These are phyloP conservation scores for Lasioglossum figueresi DNA, from an alignment of 2,888 invertebrate genomes.

Conservation along the genomic window DNA sequence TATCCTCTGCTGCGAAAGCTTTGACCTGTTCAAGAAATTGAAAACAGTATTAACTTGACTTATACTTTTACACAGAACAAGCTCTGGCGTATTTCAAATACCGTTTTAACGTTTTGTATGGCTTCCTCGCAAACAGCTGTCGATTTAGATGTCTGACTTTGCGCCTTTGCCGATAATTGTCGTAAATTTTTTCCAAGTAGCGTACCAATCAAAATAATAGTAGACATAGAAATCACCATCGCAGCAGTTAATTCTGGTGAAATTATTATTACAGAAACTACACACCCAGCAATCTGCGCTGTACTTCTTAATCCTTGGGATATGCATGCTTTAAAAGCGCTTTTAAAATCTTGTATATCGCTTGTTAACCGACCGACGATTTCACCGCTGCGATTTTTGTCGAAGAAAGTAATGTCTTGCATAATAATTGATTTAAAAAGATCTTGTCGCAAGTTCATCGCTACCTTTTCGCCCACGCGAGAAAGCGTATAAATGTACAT, in stretches of 20 bases:
- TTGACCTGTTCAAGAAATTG: conserved; percentile 82
- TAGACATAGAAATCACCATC: conserved; percentile 93
- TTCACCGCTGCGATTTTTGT: conserved; percentile 95
- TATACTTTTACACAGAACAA: background rate
- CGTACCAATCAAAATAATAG: conserved; percentile 93
- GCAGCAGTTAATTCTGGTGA: conserved; percentile 95
- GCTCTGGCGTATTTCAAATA: conserved; percentile 79
- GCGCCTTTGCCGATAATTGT: conserved; percentile 91
- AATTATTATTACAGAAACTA: conserved; percentile 92
- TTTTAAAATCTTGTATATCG: conserved; percentile 98
- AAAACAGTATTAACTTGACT: background rate
- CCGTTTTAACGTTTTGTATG: conserved; percentile 96
- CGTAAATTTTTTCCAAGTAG: conserved; percentile 92
- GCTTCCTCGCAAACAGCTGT: conserved; percentile 97
- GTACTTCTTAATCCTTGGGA: conserved; percentile 95
- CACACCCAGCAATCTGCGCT: conserved; percentile 94
- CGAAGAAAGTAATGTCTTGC: conserved; percentile 96
- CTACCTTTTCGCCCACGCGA: conserved; percentile 94
- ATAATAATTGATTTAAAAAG: conserved; percentile 92
- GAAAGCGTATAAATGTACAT: conserved; percentile 94
- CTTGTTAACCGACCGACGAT: conserved; percentile 95
- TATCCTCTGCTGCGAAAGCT: conserved; percentile 96
- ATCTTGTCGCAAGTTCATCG: conserved; percentile 91
- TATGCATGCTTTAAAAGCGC: conserved; percentile 96
- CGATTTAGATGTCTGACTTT: conserved; percentile 94